Percentiles rank a stretch among this genome's conserved stretches.
Conservation (phyloP, 2,888 invertebrate species). For the Lypha dubia region DNA sequence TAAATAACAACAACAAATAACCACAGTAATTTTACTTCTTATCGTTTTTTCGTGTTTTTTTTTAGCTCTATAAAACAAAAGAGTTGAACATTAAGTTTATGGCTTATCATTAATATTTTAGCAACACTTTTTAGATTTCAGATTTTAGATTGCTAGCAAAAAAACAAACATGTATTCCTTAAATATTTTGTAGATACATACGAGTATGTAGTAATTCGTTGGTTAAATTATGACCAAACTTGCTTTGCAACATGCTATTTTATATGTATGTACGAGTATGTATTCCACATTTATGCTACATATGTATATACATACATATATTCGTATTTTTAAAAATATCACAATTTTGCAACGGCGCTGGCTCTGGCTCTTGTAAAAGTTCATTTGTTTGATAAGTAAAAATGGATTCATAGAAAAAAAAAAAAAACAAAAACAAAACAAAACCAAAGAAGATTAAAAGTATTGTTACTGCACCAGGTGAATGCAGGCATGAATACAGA, state of each 20-base stretch:
- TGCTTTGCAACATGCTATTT: conserved; percentile 38
- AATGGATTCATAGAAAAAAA: conserved; percentile 29
- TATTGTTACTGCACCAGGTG: conserved; percentile 43
- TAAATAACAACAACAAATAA: conserved; percentile 27
- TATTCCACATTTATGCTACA: conserved; percentile 10
- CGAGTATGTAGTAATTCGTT: conserved; percentile 18
- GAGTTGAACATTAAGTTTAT: conserved; percentile 9
- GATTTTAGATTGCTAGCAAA: conserved; percentile 4
- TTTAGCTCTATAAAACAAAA: background rate
- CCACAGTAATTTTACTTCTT: conserved; percentile 23
- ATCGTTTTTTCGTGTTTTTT: background rate
- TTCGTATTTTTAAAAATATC: background rate
- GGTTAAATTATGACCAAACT: conserved; percentile 59
- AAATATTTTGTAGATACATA: conserved; percentile 42
- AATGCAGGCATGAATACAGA: conserved; percentile 21
- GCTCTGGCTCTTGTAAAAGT: conserved; percentile 39
- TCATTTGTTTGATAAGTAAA: conserved; percentile 54
- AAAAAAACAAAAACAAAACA: too few relatives aligned
- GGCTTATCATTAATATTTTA: conserved; percentile 38
- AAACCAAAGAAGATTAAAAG: too few relatives aligned
- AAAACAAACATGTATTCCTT: background rate
- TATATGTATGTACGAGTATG: background rate
- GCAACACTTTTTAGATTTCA: background rate
- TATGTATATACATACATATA: too few relatives aligned
- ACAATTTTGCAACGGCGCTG: background rate